These are phyloP conservation scores for Oscheius onirici DNA, from an alignment of 2,888 invertebrate species.

Conservation along the genomic window DNA sequence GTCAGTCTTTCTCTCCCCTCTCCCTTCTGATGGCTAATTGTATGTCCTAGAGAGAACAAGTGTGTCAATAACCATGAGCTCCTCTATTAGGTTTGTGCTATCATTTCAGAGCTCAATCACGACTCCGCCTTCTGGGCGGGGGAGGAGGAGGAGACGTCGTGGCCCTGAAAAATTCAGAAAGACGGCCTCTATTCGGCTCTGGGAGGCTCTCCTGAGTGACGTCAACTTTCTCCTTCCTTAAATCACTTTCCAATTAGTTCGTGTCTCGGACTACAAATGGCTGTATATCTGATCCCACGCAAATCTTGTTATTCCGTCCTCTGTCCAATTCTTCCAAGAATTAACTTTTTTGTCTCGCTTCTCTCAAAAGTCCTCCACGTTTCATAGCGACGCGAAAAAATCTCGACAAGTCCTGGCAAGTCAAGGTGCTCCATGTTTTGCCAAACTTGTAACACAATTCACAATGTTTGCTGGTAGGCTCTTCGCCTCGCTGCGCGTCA, in stretches of 20 bases:
- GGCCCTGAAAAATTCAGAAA: conserved; percentile 26
- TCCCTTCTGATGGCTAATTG: too few species aligned
- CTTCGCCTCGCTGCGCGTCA: conserved; percentile 10
- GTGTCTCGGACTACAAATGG: not conserved
- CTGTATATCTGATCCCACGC: not conserved
- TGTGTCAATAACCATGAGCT: too few species aligned
- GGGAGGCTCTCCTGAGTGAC: not conserved
- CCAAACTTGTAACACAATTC: not conserved
- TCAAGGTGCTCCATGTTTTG: too few species aligned
- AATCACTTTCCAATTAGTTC: not conserved
- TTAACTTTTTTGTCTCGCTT: not conserved
- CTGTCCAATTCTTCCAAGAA: not conserved
- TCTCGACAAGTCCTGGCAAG: too few species aligned
- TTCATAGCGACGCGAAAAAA: too few species aligned
- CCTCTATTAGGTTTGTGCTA: conserved; percentile 5
- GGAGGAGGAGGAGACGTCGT: conserved; percentile 15
- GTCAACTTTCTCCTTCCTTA: not conserved
- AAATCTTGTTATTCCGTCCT: not conserved
- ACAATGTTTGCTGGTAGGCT: conserved; percentile 22
- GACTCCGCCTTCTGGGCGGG: conserved; percentile 20
- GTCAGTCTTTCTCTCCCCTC: too few species aligned
- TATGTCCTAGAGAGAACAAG: too few species aligned
- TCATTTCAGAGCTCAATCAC: conserved; percentile 25
- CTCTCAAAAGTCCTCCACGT: not conserved
- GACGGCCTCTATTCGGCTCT: not conserved